Evolutionary conservation across 2,113 vertebrate genomes (phyloP), one percentile per base, ranked within the genome.

Genomic region (Proterorhinus semilunaris): DNA sequence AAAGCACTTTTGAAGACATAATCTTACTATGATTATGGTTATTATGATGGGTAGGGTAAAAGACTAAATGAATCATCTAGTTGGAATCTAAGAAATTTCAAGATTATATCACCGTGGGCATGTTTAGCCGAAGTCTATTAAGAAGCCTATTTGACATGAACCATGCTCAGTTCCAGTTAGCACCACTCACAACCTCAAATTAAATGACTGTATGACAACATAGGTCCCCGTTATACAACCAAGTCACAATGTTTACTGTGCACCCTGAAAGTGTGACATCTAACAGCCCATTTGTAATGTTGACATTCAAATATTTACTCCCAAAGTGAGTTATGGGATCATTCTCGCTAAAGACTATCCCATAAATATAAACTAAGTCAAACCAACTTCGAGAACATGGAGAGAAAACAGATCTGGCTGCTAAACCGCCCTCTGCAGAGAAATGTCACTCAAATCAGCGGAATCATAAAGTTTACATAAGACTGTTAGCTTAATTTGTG

Each of bases 371-470:
- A n/a, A n/a, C 27, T 15, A 42, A 42, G 55, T 42, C 27, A 45
- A 61, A 44, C 13, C 36, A 61, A 44, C 27, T 58, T 21, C 12
- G 42, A 45, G 42, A 44, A 44, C 5, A 61, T 45, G 43, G 7
- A 44, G 36, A 59, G 8, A 13, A 36, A 43, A 43, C 27, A 15
- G 58, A 61, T 42, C 42, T 45, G 8, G 4, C 49, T 13, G 12
- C 49, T 51, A 13, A 51, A 36, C 27, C 27, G 27, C 27, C 4
- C 27, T 16, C 27, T 13, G 55, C 55, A 7, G 8, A 5, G 43
- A 61, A 61, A 45, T n/a, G 58, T 61, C 58, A 44, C 42, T 61
- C 58, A 61, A 43, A 45, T n/a, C 42, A 61, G 58, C 42, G 15
- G 42, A 15, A n/a, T 45, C 58, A 13, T 61, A 45, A 9, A n/a